Conservation (phyloP, 2,797 vertebrate species). For the Syncerus caffer region DNA sequence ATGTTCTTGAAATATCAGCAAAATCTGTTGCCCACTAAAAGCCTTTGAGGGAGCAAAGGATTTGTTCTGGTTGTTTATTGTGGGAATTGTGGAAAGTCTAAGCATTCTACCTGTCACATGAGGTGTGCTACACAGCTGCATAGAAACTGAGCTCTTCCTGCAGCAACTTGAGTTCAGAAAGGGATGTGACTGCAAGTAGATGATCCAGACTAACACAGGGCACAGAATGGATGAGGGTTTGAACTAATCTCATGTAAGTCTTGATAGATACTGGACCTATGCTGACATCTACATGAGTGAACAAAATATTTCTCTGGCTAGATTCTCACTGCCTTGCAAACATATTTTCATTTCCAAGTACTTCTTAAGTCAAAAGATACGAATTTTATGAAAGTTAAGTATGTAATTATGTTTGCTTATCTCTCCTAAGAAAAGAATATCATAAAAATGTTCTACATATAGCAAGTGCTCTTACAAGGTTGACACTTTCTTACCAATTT, state of each 20-base stretch:
- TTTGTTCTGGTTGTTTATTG: not conserved
- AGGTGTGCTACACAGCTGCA: not conserved
- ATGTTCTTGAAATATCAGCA: not conserved
- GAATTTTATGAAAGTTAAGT: not conserved
- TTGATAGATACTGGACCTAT: not conserved
- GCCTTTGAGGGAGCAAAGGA: not conserved
- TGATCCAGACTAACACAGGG: not conserved
- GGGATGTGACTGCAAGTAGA: not conserved
- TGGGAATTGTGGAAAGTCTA: not conserved
- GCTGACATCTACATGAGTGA: not conserved
- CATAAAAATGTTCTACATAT: not conserved
- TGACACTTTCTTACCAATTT: not conserved
- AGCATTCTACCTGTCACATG: not conserved
- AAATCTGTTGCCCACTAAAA: not conserved
- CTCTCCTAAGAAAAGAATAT: not conserved
- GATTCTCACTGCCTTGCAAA: not conserved
- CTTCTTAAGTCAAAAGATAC: slow-evolving; percentile 23
- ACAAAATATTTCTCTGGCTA: not conserved
- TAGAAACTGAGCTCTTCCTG: not conserved
- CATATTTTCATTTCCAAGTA: not conserved
- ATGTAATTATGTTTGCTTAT: not conserved
- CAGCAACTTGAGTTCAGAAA: not conserved
- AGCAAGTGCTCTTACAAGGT: not conserved
- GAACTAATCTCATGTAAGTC: not conserved
- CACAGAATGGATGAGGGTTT: not conserved